Conservation (phyloP, 2,797 vertebrate genomes). For the Rhinichthys osculus region DNA sequence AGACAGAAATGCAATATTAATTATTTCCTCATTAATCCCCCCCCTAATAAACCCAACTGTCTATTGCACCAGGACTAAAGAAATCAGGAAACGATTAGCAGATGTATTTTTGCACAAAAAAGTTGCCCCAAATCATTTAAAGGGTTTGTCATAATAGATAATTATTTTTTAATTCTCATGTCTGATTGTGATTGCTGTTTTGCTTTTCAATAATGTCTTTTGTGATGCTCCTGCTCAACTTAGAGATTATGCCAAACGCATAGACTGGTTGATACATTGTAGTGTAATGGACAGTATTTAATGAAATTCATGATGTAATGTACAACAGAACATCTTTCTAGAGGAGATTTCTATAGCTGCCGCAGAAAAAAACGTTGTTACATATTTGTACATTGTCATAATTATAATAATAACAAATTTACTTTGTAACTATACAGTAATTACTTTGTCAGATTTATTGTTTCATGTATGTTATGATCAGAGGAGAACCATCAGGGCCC, state of each 20-base stretch:
- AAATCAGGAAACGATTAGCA: constrained; percentile 46
- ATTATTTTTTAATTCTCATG: background rate
- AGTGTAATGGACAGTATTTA: background rate
- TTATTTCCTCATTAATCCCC: constrained; percentile 35
- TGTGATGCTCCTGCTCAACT: background rate
- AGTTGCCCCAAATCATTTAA: constrained; percentile 14
- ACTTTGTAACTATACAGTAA: background rate
- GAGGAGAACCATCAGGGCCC: too few species aligned
- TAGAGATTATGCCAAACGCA: background rate
- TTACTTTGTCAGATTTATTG: background rate
- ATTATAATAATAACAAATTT: background rate
- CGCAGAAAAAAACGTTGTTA: background rate
- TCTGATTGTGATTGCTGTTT: background rate
- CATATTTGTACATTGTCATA: background rate
- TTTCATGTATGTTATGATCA: background rate
- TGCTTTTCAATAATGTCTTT: background rate
- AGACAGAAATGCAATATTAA: constrained; percentile 39
- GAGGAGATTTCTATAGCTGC: background rate
- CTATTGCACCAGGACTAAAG: constrained; percentile 57
- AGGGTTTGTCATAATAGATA: background rate
- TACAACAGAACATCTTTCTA: background rate
- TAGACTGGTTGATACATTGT: background rate
- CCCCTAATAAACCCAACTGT: constrained; percentile 54
- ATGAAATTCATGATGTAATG: background rate
- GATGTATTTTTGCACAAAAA: constrained; percentile 1